Conservation (phyloP, 2,113 vertebrate species). For the Fukomys damarensis region DNA sequence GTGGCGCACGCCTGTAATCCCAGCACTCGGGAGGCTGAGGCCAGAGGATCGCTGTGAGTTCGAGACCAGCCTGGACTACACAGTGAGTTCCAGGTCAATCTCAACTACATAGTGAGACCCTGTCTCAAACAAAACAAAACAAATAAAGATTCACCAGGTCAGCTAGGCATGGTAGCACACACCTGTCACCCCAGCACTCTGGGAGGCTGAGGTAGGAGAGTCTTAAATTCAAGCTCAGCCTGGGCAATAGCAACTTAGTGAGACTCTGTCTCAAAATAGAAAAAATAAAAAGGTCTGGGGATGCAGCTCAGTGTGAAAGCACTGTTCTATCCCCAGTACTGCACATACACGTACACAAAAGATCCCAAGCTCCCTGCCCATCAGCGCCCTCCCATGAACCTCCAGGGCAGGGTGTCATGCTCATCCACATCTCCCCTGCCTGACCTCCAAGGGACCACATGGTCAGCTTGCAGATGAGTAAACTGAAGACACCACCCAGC, state of each 20-base stretch:
- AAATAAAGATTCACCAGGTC: neutral
- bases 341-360: neutral
- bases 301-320: neutral
- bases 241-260: neutral
- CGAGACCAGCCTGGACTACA: too few species aligned
- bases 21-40: neutral
- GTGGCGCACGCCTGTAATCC: neutral
- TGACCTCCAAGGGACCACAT: rapidly evolving
- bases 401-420: neutral
- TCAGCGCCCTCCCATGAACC: neutral
- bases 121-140: too few species aligned
- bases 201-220: neutral
- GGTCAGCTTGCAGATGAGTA: neutral
- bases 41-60: too few species aligned
- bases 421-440: rapidly evolving
- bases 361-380: neutral
- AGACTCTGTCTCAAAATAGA: neutral
- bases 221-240: neutral
- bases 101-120: too few species aligned
- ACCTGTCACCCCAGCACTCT: neutral
- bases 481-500: neutral
- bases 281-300: neutral
- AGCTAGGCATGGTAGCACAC: neutral
- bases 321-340: neutral
- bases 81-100: too few species aligned